Evolutionary conservation across 2,797 vertebrate species (phyloP).

Genomic region (Hydrolagus colliei): DNA sequence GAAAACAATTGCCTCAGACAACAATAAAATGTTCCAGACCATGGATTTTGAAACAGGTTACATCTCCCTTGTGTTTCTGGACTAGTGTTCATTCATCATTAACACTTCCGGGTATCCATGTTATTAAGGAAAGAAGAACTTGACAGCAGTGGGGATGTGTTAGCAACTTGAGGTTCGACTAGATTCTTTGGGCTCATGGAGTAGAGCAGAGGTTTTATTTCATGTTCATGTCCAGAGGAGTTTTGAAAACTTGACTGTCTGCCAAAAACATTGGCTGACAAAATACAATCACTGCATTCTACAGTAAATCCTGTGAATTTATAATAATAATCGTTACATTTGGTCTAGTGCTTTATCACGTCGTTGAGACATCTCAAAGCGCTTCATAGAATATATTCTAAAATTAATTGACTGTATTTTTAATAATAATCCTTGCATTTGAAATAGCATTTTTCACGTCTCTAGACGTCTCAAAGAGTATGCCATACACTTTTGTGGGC

Average conservation of each 20-base stretch:
- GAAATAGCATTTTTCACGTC: too few relatives aligned
- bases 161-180: neutral
- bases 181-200: neutral
- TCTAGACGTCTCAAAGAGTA: too few relatives aligned
- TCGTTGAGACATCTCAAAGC: too few relatives aligned
- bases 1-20: neutral
- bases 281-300: too few relatives aligned
- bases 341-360: too few relatives aligned
- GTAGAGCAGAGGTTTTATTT: neutral
- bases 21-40: neutral
- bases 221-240: neutral
- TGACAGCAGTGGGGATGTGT: neutral
- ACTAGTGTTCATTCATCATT: neutral
- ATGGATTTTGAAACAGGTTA: neutral
- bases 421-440: too few relatives aligned
- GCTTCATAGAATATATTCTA: too few relatives aligned
- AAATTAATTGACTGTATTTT: too few relatives aligned
- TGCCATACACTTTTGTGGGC: too few relatives aligned
- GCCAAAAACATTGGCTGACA: constrained; percentile 32
- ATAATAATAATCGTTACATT: too few relatives aligned
- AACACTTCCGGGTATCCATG: neutral
- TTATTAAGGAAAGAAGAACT: neutral
- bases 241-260: constrained; percentile 54
- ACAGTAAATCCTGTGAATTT: too few relatives aligned
- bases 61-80: neutral